Evolutionary conservation across 2,888 invertebrate genomes (phyloP), one percentile per base, ranked within the genome.

Genomic region (Cyaniris semiargus): DNA sequence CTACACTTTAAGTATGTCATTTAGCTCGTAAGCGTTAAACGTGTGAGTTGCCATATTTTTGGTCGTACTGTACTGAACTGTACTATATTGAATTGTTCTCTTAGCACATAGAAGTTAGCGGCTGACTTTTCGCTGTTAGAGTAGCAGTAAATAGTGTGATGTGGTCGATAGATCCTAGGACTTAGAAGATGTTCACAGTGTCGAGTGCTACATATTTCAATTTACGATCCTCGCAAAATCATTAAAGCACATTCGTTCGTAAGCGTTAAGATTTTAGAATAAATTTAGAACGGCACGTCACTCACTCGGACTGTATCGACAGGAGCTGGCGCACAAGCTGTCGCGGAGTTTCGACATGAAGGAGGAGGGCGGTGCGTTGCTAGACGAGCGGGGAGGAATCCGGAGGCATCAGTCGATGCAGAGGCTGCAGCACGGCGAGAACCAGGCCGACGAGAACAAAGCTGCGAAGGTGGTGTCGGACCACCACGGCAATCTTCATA

Each of bases 291-390:
- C 27, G 31, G 58, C 10, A 34, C 18, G 53, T 15, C 56, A 23
- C 23, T 75, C 21, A 71, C 38, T 15, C n/a, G 18, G 13, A 8
- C 34, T n/a, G n/a, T n/a, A 71, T 81, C 78, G 79, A 81, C 95
- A 97, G 97, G 97, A 97, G 94, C 94, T 97, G 94, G 97, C 97
- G 86, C 97, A 97, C 95, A 97, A 97, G 93, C 94, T 97, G 84
- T 97, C 97, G 83, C 95, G 97, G 87, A 97, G 97, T 94, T 97
- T 97, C 94, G 97, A 97, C 94, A 97, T 97, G 97, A 97, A 97
- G 92, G 97, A 97, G 86, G 97, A 97, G 83, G 96, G 96, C 84
- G 95, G 96, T 80, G 95, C 96, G 79, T 91, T 97, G 88, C 94
- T 96, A 85, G 96, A 96, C 83, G 95, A 95, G 83, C 95, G 95